These are phyloP conservation scores for Sebastes glaucus DNA, from an alignment of 2,797 vertebrate genomes.

Conservation along the genomic window DNA sequence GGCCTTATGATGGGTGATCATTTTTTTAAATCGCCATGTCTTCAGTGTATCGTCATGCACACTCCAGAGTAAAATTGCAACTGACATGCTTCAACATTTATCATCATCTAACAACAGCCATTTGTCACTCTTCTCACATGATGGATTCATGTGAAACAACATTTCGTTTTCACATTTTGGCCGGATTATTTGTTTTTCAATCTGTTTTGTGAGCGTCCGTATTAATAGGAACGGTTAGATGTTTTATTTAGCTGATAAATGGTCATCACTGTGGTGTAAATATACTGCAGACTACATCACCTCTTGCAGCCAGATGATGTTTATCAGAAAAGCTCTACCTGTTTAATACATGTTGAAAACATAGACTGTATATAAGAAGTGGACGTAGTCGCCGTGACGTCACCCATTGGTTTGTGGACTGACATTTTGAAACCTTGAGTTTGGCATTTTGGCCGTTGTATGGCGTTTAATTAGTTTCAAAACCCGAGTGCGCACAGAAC, in stretches of 20 bases:
- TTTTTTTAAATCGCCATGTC: conserved; percentile 35
- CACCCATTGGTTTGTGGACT: too few species aligned
- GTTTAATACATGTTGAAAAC: neutral
- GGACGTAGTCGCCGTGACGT: too few species aligned
- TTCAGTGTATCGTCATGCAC: conserved; percentile 8
- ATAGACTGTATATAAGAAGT: too few species aligned
- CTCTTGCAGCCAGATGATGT: neutral
- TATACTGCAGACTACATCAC: neutral
- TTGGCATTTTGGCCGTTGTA: too few species aligned
- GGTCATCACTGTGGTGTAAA: neutral
- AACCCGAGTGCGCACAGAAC: too few species aligned
- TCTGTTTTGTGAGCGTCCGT: neutral
- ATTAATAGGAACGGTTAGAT: neutral
- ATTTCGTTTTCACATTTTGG: neutral
- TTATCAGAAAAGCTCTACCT: neutral
- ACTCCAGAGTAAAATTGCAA: conserved; percentile 15
- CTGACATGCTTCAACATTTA: conserved; percentile 38
- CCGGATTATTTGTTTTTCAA: neutral
- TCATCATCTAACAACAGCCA: conserved; percentile 24
- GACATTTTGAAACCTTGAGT: too few species aligned
- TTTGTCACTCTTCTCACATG: neutral
- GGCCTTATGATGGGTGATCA: conserved; percentile 33
- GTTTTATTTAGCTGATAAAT: neutral
- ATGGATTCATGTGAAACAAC: neutral
- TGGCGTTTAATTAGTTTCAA: too few species aligned